These are phyloP conservation scores for Entelurus aequoreus DNA, from an alignment of 2,113 vertebrate species.

Conservation along the genomic window DNA sequence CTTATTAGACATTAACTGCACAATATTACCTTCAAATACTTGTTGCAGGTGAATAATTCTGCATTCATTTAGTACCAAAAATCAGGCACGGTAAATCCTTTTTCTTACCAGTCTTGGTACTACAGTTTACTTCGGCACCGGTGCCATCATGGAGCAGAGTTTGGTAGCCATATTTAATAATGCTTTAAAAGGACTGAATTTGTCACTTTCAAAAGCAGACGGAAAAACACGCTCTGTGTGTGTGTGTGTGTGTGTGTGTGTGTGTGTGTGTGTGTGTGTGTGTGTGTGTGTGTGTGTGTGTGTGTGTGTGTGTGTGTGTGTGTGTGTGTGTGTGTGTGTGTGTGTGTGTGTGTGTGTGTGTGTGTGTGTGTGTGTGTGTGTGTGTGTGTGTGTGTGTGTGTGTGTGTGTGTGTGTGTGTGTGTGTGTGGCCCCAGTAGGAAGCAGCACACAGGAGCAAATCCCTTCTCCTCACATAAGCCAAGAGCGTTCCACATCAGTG, in stretches of 20 bases:
- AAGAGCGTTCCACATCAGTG: conserved; percentile 59
- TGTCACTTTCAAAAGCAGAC: conserved; percentile 66
- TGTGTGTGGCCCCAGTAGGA: conserved; percentile 22
- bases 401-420: neutral
- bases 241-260: conserved; percentile 10
- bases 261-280: conserved; percentile 16
- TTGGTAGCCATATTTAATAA: conserved; percentile 54
- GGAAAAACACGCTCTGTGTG: conserved; percentile 28
- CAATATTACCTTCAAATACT: no score
- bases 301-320: no score
- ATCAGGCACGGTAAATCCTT: no score
- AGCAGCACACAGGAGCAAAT: conserved; percentile 43
- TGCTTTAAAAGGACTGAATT: conserved; percentile 60
- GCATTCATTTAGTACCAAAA: no score
- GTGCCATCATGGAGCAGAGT: no score
- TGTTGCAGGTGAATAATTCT: no score
- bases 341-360: neutral
- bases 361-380: neutral
- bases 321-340: no score
- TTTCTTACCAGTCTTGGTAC: no score
- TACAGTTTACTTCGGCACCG: no score
- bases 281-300: conserved; percentile 6
- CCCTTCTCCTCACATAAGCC: conserved; percentile 52
- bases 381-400: conserved; percentile 7
- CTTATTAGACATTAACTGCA: no score